Evolutionary conservation across 2,888 invertebrate species (phyloP).

Genomic region (Euplagia quadripunctaria): DNA sequence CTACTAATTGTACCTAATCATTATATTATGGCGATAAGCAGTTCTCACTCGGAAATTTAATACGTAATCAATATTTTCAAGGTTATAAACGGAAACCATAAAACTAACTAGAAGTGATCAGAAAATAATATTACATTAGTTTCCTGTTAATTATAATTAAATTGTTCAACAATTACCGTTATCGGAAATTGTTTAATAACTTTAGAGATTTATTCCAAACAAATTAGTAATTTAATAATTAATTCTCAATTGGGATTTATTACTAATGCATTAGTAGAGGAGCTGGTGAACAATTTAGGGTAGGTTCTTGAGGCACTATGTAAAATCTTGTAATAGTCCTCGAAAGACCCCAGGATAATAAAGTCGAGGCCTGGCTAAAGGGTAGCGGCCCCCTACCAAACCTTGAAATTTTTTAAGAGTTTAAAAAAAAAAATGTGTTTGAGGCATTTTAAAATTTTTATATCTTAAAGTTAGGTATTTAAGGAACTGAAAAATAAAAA

Average conservation of each 20-base stretch:
- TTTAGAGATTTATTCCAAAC: neutral
- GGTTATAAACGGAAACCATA: slow-evolving; percentile 8
- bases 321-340: too few species aligned
- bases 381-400: too few species aligned
- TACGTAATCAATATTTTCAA: slow-evolving; percentile 20
- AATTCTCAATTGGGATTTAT: neutral
- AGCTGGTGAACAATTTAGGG: too few species aligned
- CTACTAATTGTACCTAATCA: neutral
- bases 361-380: too few species aligned
- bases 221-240: neutral
- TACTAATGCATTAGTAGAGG: too few species aligned
- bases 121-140: neutral
- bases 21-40: slow-evolving; percentile 11
- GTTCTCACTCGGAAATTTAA: slow-evolving; percentile 20
- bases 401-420: too few species aligned
- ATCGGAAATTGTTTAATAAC: neutral
- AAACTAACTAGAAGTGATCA: neutral
- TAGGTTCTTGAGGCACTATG: too few species aligned
- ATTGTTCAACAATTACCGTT: neutral
- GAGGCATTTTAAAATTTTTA: too few species aligned
- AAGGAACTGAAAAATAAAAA: too few species aligned
- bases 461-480: too few species aligned
- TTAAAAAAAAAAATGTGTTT: too few species aligned
- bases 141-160: neutral
- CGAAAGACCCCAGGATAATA: too few species aligned